Conservation (phyloP, 2,797 vertebrate genomes). For the Vespertilio murinus region DNA sequence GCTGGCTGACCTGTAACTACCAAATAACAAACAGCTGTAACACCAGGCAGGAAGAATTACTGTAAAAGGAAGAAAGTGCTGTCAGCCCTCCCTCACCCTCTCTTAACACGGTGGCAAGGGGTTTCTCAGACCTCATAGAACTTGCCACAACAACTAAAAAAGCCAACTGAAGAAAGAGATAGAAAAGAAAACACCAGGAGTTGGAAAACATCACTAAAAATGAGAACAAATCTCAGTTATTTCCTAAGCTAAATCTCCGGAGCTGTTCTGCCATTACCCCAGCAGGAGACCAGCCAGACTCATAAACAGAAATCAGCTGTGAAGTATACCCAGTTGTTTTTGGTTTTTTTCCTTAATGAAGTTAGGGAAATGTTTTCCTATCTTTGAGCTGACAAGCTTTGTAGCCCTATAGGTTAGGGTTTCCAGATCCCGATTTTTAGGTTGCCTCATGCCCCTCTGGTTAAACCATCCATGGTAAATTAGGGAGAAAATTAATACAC, state of each 20-base stretch:
- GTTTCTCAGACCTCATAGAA: background rate
- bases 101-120: background rate
- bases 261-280: constrained; percentile 57
- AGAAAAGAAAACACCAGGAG: background rate
- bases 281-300: constrained; percentile 59
- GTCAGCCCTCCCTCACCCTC: background rate
- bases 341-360: constrained; percentile 42
- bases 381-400: constrained; percentile 1
- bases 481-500: constrained; percentile 70
- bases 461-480: constrained; percentile 55
- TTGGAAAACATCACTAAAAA: constrained; percentile 63
- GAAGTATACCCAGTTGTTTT: constrained; percentile 36
- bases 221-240: constrained; percentile 58
- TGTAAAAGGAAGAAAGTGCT: background rate
- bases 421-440: constrained; percentile 55
- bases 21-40: background rate
- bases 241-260: constrained; percentile 18
- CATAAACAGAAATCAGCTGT: constrained; percentile 60
- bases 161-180: background rate
- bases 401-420: background rate
- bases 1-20: background rate
- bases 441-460: constrained; percentile 63
- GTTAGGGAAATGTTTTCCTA: constrained; percentile 10
- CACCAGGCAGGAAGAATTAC: background rate
- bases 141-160: background rate